Conservation (phyloP, 2,797 vertebrate genomes). For the Syngnathus rostellatus region DNA sequence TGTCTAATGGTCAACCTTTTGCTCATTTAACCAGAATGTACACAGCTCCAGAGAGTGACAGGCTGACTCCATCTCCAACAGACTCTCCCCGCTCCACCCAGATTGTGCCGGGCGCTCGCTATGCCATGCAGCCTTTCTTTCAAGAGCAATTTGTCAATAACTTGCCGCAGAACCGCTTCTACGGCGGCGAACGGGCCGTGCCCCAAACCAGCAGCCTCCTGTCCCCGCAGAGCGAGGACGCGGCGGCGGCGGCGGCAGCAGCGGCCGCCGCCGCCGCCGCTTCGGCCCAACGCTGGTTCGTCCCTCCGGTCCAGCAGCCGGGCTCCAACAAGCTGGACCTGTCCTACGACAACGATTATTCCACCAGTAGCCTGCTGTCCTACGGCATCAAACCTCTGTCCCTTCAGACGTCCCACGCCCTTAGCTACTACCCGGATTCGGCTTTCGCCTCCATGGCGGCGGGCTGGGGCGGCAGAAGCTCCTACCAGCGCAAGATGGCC, state of each 20-base stretch:
- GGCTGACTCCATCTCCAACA: constrained; percentile 95
- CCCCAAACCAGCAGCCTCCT: constrained; percentile 92
- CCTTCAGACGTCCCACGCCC: constrained; percentile 87
- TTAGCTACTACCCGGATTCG: constrained; percentile 92
- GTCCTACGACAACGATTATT: constrained; percentile 89
- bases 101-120: constrained; percentile 92
- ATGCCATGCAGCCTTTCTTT: constrained; percentile 94
- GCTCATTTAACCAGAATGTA: constrained; percentile 79
- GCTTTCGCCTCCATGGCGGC: constrained; percentile 89
- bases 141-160: constrained; percentile 99
- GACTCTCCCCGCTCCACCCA: constrained; percentile 98
- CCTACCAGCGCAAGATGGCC: constrained; percentile 92
- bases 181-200: constrained; percentile 86
- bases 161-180: constrained; percentile 90
- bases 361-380: constrained; percentile 85
- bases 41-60: constrained; percentile 95
- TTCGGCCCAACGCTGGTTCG: constrained; percentile 89
- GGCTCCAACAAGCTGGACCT: constrained; percentile 87
- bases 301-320: constrained; percentile 86
- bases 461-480: constrained; percentile 82
- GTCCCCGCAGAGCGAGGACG: constrained; percentile 88
- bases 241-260: constrained; percentile 58
- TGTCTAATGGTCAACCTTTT: not conserved
- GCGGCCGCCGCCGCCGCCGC: constrained; percentile 70
- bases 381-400: constrained; percentile 94